phyloP scores from a whole-genome alignment of 2,113 vertebrate species.

The Sylvilagus bachmani region DNA sequence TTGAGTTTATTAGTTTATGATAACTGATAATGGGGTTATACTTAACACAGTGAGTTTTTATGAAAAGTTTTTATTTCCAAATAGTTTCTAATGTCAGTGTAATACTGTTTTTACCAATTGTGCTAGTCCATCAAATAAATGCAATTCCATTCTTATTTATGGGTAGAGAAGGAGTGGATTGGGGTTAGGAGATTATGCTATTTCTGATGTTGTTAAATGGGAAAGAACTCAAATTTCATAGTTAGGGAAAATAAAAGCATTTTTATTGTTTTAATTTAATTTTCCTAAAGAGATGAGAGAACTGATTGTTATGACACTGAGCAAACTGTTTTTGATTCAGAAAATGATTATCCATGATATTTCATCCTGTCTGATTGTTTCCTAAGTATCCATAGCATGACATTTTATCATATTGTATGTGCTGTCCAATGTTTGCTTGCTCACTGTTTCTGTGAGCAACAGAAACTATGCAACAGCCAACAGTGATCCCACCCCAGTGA shows the following conservation, averaged over 20 bases:
- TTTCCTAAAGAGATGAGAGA: not conserved
- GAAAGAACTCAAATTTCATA: not conserved
- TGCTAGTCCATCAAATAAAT: not conserved
- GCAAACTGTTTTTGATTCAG: constrained; percentile 34
- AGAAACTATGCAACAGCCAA: constrained; percentile 9
- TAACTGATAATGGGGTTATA: not conserved
- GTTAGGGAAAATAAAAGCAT: not conserved
- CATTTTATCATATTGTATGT: not conserved
- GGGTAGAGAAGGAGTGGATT: too few relatives aligned
- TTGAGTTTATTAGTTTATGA: constrained; percentile 30
- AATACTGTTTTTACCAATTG: not conserved
- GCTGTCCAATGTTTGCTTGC: not conserved
- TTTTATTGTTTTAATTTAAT: not conserved
- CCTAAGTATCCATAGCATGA: not conserved
- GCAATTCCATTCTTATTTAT: not conserved
- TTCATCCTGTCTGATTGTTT: not conserved
- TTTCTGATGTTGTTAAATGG: not conserved
- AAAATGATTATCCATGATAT: not conserved
- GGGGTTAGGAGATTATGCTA: not conserved
- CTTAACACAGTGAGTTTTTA: not conserved
- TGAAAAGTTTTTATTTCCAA: not conserved
- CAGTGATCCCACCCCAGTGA: not conserved
- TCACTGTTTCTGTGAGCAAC: constrained; percentile 37
- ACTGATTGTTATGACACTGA: not conserved
- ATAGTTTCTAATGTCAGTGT: not conserved